Percentiles rank a stretch among this genome's conserved stretches.
phyloP scores from a whole-genome alignment of 2,888 invertebrate genomes.

The Dicyrtoma fusca region DNA sequence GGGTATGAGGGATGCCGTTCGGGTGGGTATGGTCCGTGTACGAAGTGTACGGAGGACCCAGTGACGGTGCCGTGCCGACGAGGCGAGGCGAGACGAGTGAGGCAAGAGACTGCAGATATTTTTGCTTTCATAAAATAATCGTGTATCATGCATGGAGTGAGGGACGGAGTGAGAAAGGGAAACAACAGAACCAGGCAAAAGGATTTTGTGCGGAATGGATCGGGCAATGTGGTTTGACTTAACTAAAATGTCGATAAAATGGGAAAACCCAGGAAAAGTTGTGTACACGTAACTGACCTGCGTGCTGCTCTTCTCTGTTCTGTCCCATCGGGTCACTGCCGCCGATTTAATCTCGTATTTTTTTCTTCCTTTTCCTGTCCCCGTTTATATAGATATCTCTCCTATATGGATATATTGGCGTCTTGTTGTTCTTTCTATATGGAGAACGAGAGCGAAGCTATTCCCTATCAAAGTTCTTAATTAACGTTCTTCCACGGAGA shows the following conservation, averaged over 20 bases:
- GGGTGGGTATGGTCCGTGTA: too few species aligned
- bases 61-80: too few species aligned
- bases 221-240: slow-evolving; percentile 7
- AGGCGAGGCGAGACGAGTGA: too few species aligned
- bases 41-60: too few species aligned
- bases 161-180: background rate
- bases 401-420: background rate
- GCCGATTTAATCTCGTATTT: slow-evolving; percentile 8
- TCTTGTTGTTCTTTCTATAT: too few species aligned
- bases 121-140: too few species aligned
- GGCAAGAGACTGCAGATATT: too few species aligned
- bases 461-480: too few species aligned
- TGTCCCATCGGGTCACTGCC: slow-evolving; percentile 30
- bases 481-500: too few species aligned
- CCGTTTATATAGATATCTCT: background rate
- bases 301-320: slow-evolving; percentile 10
- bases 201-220: background rate
- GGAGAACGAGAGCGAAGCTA: too few species aligned
- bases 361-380: slow-evolving; percentile 3
- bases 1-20: too few species aligned
- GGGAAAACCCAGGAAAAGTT: slow-evolving; percentile 16
- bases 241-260: slow-evolving; percentile 32
- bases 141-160: background rate
- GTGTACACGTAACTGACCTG: slow-evolving; percentile 32
- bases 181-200: background rate